A percentile compares a stretch with the other conserved stretches of the same genome.
Evolutionary conservation across 2,113 vertebrate genomes (phyloP).

Genomic region (Erinaceus europaeus): DNA sequence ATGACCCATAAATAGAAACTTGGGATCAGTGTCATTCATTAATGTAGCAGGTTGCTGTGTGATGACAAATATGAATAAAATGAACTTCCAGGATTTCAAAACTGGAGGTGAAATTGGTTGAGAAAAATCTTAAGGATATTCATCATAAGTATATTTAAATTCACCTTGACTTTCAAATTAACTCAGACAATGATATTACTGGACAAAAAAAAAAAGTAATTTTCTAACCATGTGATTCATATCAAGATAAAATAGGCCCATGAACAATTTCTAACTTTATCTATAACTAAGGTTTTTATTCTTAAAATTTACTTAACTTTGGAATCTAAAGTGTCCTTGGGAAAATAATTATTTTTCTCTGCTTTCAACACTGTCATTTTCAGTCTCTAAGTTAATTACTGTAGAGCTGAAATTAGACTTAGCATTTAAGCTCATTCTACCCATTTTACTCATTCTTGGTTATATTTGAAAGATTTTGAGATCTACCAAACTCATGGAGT

Average conservation of each 20-base stretch:
- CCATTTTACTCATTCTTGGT: not conserved
- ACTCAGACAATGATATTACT: not conserved
- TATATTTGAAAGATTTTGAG: not conserved
- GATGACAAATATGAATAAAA: not conserved
- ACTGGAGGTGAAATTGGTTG: not conserved
- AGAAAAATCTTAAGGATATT: not conserved
- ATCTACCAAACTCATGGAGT: not conserved
- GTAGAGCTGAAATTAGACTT: not conserved
- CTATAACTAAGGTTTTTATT: not conserved
- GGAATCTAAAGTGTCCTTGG: not conserved
- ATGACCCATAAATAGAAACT: not conserved
- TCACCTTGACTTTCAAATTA: not conserved
- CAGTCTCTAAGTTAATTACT: not conserved
- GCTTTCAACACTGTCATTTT: not conserved
- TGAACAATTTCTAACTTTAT: not conserved
- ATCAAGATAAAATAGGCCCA: not conserved
- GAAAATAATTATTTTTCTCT: not conserved
- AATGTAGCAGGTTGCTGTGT: not conserved
- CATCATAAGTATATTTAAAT: not conserved
- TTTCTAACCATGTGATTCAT: not conserved
- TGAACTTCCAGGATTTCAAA: not conserved
- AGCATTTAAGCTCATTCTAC: not conserved
- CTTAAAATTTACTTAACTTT: not conserved
- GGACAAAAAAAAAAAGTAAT: not conserved
- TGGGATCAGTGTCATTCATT: not conserved